Conservation (phyloP, 2,113 vertebrate genomes). For the Lates calcarifer region DNA sequence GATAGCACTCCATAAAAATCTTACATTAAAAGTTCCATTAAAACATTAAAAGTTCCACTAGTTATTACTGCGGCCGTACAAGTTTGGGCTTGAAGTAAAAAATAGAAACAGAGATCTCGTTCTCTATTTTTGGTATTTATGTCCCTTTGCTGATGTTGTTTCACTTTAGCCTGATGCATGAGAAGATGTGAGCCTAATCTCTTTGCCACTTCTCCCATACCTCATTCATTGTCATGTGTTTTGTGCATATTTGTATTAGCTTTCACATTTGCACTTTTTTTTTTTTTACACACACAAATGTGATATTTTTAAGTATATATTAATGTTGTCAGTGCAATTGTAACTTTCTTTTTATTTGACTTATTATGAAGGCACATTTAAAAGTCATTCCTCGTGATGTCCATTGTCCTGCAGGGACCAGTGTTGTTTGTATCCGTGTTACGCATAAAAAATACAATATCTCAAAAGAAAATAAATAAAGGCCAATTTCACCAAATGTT, state of each 20-base stretch:
- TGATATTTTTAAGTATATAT: constrained; percentile 66
- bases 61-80: background rate
- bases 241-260: constrained; percentile 71
- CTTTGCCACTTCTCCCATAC: constrained; percentile 69
- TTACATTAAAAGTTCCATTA: no score
- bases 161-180: constrained; percentile 77
- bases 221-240: constrained; percentile 71
- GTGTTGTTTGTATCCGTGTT: constrained; percentile 78
- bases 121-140: background rate
- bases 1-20: background rate
- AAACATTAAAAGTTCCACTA: background rate
- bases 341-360: constrained; percentile 70
- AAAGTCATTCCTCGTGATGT: constrained; percentile 56
- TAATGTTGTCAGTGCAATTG: constrained; percentile 74
- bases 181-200: constrained; percentile 65
- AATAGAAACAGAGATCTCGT: background rate
- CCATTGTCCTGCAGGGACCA: constrained; percentile 55
- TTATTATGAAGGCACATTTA: constrained; percentile 73
- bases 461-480: constrained; percentile 84
- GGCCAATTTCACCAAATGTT: constrained; percentile 70
- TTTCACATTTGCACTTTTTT: constrained; percentile 81
- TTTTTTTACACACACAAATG: constrained; percentile 74
- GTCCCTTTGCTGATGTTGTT: constrained; percentile 59
- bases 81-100: background rate
- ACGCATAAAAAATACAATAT: constrained; percentile 68